Evolutionary conservation across 2,113 vertebrate genomes (phyloP).

Genomic region (Lophius piscatorius): DNA sequence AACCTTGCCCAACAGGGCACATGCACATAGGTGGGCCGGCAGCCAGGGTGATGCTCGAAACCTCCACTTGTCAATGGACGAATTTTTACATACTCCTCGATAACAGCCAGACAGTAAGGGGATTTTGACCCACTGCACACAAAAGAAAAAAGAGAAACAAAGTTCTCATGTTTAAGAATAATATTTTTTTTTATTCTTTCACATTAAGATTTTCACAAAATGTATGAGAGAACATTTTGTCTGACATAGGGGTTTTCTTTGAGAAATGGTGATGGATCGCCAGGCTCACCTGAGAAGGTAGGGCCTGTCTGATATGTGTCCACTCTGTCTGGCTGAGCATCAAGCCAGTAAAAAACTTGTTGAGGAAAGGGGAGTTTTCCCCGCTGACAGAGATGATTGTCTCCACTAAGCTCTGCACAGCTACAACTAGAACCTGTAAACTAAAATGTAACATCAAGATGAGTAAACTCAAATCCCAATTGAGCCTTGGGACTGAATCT

Average conservation of each 20-base stretch:
- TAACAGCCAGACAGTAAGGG: constrained; percentile 86
- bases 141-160: not conserved
- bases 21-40: constrained; percentile 87
- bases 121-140: constrained; percentile 87
- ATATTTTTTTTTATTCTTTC: not conserved
- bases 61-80: constrained; percentile 78
- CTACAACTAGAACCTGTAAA: constrained; percentile 86
- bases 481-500: not conserved
- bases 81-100: constrained; percentile 81
- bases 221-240: rapidly evolving
- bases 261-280: not conserved
- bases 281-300: constrained; percentile 86
- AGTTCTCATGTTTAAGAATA: not conserved
- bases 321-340: constrained; percentile 84
- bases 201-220: not conserved
- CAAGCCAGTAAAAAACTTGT: constrained; percentile 77
- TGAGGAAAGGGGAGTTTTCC: constrained; percentile 67
- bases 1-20: constrained; percentile 86
- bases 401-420: constrained; percentile 83
- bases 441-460: constrained; percentile 63
- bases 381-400: constrained; percentile 77
- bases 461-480: no score
- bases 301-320: constrained; percentile 81
- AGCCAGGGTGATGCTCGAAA: constrained; percentile 73
- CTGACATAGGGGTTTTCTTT: not conserved